Base-by-base conservation (phyloP, 1,140 invertebrate species). In the Cepaea nemoralis region DNA sequence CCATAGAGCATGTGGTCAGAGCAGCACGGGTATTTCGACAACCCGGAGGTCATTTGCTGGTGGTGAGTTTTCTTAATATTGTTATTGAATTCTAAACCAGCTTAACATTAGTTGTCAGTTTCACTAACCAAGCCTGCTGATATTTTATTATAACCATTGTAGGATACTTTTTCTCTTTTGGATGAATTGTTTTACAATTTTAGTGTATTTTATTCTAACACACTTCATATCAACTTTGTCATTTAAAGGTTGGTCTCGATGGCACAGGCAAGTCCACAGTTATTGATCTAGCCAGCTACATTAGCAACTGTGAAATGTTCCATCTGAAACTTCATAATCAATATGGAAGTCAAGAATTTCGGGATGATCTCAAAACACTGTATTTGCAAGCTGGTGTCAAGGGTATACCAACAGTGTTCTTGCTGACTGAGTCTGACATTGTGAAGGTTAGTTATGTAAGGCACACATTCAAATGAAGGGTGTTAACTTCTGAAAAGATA, bases 271-370 rank as follows among this genome's bases (percentile, higher is more conserved):
- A 91, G 71, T 86, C 87, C 1, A 91, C 90, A 22, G 85, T 88
- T 31, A 88, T 91, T 16, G 85, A 88, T 31, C 77, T 92, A 66
- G 88, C 90, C 59, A 85, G 88, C 79, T 88, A 88, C 80, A 91
- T 92, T 22, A 85, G 88, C 35, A 85, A 86, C 27, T 90, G 88
- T 88, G 87, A 91, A 45, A 79, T 91, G 55, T 91, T 89, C 81
- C 87, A 86, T 55, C 85, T 92, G 16, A 89, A 88, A 39, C 82
- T 97, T 39, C 95, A 94, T 63, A 93, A 95, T 69, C 95, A 94
- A 70, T 97, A 97, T 89, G 94, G 95, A 87, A 94, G 94, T 40
- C 92, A 92, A 42, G 93, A 94, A 3, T 96, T 96, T 91, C 93
- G 95, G 85, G 95, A 96, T 83, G 95, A 96, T 90, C 87, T 97